Percentiles rank a stretch among this genome's conserved stretches.
Conservation (phyloP, 1,140 invertebrate genomes). For the Acromyrmex charruanus region DNA sequence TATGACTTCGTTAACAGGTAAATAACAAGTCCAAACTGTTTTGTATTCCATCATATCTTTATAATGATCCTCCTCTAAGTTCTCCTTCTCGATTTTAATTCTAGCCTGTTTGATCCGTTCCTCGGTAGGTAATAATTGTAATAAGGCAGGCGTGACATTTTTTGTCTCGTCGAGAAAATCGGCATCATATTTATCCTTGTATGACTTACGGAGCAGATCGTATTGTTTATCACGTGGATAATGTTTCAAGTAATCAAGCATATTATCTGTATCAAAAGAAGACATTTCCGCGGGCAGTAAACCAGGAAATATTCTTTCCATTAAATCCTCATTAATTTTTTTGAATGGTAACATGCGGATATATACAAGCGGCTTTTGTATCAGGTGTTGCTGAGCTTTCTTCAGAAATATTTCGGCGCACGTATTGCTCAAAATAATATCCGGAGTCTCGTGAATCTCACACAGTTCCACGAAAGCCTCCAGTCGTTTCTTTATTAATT, state of each 20-base stretch:
- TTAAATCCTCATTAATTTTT: constrained; percentile 65
- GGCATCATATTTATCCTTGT: constrained; percentile 70
- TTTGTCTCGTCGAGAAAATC: constrained; percentile 66
- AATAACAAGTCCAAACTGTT: constrained; percentile 77
- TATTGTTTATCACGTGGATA: constrained; percentile 72
- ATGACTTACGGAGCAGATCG: constrained; percentile 67
- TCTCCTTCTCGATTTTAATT: constrained; percentile 68
- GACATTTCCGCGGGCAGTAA: constrained; percentile 73
- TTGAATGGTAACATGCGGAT: constrained; percentile 72
- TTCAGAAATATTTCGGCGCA: constrained; percentile 74
- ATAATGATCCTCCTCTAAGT: not conserved
- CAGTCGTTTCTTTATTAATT: constrained; percentile 68
- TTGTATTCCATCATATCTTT: not conserved
- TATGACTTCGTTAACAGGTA: constrained; percentile 75
- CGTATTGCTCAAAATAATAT: constrained; percentile 70
- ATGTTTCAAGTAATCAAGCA: constrained; percentile 70
- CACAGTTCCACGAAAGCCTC: constrained; percentile 67
- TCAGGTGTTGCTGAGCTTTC: constrained; percentile 67
- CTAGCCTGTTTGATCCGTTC: constrained; percentile 76
- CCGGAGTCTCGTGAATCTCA: constrained; percentile 52
- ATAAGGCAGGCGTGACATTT: constrained; percentile 59
- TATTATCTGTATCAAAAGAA: not conserved
- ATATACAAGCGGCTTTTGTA: constrained; percentile 67
- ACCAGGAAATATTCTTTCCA: constrained; percentile 73
- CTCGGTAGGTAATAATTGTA: constrained; percentile 72